These are phyloP conservation scores for Leptarthrus brevirostris DNA, from an alignment of 2,888 invertebrate species.

Conservation along the genomic window DNA sequence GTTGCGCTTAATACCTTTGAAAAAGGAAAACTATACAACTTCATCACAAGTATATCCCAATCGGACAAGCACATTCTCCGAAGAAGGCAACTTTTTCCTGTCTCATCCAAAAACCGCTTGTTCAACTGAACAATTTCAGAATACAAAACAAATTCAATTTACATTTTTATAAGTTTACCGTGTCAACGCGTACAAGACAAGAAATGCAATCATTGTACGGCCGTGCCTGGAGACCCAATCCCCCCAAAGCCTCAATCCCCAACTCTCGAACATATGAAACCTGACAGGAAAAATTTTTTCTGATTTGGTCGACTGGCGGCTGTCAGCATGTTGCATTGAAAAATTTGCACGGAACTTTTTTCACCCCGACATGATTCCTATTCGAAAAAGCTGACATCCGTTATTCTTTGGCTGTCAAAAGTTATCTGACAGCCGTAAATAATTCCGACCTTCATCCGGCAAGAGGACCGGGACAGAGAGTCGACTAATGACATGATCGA, in stretches of 20 bases:
- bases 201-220: background rate
- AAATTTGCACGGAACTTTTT: background rate
- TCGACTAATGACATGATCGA: conserved; percentile 33
- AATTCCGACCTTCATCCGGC: conserved; percentile 33
- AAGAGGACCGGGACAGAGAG: background rate
- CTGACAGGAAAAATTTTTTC: background rate
- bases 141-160: background rate
- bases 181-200: background rate
- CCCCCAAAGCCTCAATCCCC: background rate
- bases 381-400: background rate
- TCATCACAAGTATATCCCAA: no score
- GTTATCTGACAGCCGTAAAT: conserved; percentile 35
- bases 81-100: no score
- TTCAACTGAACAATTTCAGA: background rate
- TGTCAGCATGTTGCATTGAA: conserved; percentile 6
- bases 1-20: no score
- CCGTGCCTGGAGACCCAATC: background rate
- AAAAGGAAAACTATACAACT: no score
- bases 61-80: no score
- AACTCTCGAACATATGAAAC: background rate
- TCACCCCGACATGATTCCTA: conserved; percentile 9
- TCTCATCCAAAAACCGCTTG: no score
- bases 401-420: conserved; percentile 31
- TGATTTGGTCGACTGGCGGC: background rate
- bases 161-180: background rate